A percentile compares a stretch with the other conserved stretches of the same genome.
Conservation (phyloP, 1,140 invertebrate genomes). For the Trinorchestia longiramus region DNA sequence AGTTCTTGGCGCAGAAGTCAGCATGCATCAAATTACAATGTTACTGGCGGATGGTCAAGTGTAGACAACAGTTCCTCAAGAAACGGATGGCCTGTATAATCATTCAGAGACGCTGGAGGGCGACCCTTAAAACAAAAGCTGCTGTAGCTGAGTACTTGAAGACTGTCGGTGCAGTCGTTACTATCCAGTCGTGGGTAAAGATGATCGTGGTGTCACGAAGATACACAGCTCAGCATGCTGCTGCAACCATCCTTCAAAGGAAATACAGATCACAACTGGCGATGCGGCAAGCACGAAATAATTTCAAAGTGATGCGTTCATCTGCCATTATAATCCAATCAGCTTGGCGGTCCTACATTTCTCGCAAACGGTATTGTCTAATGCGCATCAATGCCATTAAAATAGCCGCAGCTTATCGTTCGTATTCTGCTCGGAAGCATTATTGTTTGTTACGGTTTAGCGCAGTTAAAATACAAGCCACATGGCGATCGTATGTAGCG, state of each 20-base stretch:
- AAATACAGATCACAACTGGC: constrained; percentile 35
- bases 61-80: neutral
- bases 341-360: constrained; percentile 36
- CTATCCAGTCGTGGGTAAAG: constrained; percentile 56
- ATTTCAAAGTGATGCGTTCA: constrained; percentile 20
- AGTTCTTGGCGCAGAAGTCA: neutral
- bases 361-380: constrained; percentile 31
- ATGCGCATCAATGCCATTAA: neutral
- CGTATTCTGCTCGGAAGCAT: neutral
- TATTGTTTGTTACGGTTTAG: constrained; percentile 10
- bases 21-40: constrained; percentile 31
- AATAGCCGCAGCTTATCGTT: neutral
- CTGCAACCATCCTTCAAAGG: constrained; percentile 50
- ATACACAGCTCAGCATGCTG: constrained; percentile 48
- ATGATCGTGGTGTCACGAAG: neutral
- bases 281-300: neutral
- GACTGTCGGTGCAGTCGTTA: constrained; percentile 24
- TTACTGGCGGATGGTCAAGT: neutral
- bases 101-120: constrained; percentile 4
- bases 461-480: constrained; percentile 56
- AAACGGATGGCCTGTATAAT: neutral
- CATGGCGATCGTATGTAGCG: constrained; percentile 50
- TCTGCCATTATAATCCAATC: constrained; percentile 57
- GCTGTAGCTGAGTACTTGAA: constrained; percentile 11
- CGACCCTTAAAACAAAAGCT: neutral